Evolutionary conservation across 2,797 vertebrate genomes (phyloP).

Genomic region (Ambastaia sidthimunki): DNA sequence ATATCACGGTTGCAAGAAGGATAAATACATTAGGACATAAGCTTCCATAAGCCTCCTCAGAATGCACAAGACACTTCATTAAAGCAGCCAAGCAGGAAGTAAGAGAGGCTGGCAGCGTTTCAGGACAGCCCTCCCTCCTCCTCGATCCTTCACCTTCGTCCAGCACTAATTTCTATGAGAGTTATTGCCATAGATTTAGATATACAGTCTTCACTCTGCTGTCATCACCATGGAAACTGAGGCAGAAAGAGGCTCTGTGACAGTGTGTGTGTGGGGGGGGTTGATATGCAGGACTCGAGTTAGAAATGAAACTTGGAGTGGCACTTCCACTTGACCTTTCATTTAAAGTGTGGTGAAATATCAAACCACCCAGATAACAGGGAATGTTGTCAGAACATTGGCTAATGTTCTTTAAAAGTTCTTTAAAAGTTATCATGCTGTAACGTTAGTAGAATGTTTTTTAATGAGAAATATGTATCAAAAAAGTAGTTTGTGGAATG

Average conservation of each 20-base stretch:
- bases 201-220: slow-evolving; percentile 74
- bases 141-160: slow-evolving; percentile 22
- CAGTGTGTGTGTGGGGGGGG: slow-evolving; percentile 57
- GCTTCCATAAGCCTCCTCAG: slow-evolving; percentile 45
- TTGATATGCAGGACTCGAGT: slow-evolving; percentile 47
- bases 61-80: slow-evolving; percentile 45
- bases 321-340: slow-evolving; percentile 34
- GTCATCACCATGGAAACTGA: slow-evolving; percentile 84
- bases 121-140: slow-evolving; percentile 22
- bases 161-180: slow-evolving; percentile 58
- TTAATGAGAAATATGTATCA: too few species aligned
- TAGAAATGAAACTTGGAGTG: slow-evolving; percentile 58
- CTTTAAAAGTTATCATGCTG: too few species aligned
- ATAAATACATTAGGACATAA: slow-evolving; percentile 55
- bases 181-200: slow-evolving; percentile 69
- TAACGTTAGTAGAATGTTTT: too few species aligned
- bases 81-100: slow-evolving; percentile 33
- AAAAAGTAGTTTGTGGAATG: too few species aligned
- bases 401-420: too few species aligned
- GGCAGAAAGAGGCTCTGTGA: slow-evolving; percentile 69
- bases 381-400: too few species aligned
- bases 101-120: slow-evolving; percentile 39
- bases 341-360: too few species aligned
- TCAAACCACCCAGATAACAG: too few species aligned
- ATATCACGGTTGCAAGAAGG: slow-evolving; percentile 48